Conservation (phyloP, 2,113 vertebrate species). For the Neolamprologus sp. region DNA sequence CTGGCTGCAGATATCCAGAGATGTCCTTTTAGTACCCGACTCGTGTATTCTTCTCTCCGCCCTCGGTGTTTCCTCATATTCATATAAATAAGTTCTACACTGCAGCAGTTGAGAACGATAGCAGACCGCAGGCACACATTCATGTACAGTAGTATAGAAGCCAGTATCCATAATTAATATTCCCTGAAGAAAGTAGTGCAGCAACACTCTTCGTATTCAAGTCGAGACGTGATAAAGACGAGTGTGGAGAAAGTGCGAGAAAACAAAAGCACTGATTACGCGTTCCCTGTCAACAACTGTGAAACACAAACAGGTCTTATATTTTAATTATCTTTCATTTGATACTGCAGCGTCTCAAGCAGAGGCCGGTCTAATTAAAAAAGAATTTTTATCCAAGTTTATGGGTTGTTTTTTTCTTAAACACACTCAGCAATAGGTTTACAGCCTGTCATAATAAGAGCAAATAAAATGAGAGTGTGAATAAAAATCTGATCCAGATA, state of each 20-base stretch:
- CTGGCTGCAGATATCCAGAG: not conserved
- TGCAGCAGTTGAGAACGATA: not conserved
- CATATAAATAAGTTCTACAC: not conserved
- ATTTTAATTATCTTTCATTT: not conserved
- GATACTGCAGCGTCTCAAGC: not conserved
- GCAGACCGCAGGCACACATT: not conserved
- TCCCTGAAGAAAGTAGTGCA: slow-evolving; percentile 11
- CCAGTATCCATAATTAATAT: slow-evolving; percentile 32
- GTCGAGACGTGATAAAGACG: not conserved
- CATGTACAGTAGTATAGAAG: not conserved
- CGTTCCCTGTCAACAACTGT: not conserved
- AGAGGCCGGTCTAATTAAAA: not conserved
- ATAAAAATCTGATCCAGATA: not conserved
- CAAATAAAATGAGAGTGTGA: not conserved
- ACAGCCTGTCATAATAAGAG: not conserved
- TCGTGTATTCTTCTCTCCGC: not conserved
- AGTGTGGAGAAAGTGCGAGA: not conserved
- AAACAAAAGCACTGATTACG: not conserved
- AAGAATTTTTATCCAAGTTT: not conserved
- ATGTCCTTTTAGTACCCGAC: not conserved
- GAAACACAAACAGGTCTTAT: not conserved
- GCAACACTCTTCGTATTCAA: not conserved
- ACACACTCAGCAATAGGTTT: not conserved
- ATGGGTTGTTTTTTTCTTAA: not conserved
- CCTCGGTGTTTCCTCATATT: not conserved